Conservation (phyloP, 2,797 vertebrate species). For the Odontamblyopus rebecca region DNA sequence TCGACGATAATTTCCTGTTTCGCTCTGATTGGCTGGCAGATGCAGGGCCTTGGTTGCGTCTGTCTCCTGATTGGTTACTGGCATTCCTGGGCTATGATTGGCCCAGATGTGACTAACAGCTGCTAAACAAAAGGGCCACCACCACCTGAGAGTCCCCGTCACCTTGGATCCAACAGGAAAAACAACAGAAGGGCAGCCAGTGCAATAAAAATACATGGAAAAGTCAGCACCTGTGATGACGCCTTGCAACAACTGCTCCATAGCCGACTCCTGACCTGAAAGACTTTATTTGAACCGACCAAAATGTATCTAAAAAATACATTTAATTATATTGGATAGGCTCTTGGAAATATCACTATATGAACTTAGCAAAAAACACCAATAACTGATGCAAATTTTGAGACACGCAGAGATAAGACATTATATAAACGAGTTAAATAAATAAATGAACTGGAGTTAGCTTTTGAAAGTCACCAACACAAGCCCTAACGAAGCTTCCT, state of each 20-base stretch:
- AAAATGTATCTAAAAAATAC: too few species aligned
- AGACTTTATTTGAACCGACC: neutral
- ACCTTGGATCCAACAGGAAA: too few species aligned
- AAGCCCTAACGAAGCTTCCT: too few species aligned
- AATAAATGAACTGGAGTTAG: too few species aligned
- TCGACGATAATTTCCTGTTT: neutral
- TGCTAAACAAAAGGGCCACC: neutral
- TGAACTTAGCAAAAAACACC: too few species aligned
- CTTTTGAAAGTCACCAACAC: too few species aligned
- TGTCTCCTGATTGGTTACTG: neutral
- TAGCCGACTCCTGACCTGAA: neutral
- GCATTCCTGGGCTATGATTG: neutral
- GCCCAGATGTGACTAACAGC: neutral
- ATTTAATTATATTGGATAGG: too few species aligned
- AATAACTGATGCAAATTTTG: too few species aligned
- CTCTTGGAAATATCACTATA: too few species aligned
- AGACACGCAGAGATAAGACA: too few species aligned
- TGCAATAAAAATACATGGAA: neutral
- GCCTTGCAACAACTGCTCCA: neutral
- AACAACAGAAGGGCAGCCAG: neutral
- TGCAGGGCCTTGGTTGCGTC: neutral
- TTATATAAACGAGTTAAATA: too few species aligned
- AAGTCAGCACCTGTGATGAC: neutral
- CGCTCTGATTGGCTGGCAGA: neutral
- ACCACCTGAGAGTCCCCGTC: neutral